Conservation (phyloP, 1,140 invertebrate species). For the Cryptotermes secundus region DNA sequence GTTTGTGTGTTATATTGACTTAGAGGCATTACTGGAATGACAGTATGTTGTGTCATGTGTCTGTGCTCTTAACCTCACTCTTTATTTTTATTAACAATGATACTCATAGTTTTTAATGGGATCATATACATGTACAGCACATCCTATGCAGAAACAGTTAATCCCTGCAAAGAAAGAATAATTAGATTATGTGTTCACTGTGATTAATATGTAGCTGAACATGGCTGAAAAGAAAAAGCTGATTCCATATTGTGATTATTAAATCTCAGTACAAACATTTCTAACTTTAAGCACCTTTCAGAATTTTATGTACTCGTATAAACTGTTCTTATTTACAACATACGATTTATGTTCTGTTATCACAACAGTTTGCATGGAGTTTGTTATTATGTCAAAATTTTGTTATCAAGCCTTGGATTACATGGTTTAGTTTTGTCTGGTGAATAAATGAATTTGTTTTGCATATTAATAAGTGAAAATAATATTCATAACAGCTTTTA, state of each 20-base stretch:
- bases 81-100: slow-evolving; percentile 18
- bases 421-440: background rate
- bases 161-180: background rate
- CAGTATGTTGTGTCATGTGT: slow-evolving; percentile 11
- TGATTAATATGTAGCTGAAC: too few relatives aligned
- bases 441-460: background rate
- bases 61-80: background rate
- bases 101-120: background rate
- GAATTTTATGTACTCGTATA: too few relatives aligned
- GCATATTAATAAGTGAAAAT: background rate
- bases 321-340: too few relatives aligned
- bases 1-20: background rate
- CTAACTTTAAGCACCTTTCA: too few relatives aligned
- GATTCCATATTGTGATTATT: too few relatives aligned
- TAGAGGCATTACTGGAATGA: slow-evolving; percentile 1
- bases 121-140: background rate
- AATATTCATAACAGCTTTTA: too few relatives aligned
- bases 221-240: too few relatives aligned
- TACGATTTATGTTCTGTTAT: background rate
- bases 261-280: too few relatives aligned
- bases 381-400: background rate
- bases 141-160: background rate
- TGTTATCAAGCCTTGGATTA: too few relatives aligned
- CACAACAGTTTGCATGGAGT: background rate
- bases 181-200: background rate